Conservation (phyloP, 2,113 vertebrate species). For the Monopterus albus region DNA sequence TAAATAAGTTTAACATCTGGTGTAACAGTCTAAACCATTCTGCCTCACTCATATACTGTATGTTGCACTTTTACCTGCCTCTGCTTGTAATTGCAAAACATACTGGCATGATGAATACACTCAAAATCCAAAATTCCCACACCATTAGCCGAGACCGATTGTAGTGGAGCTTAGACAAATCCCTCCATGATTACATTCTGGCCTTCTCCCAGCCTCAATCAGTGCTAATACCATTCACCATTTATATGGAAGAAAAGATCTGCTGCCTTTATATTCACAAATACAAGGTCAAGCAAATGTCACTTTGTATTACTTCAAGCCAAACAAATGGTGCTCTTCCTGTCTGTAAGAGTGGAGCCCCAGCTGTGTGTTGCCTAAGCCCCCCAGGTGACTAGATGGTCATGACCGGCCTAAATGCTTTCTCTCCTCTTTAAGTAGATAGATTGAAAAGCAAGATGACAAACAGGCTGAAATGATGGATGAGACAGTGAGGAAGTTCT, state of each 20-base stretch:
- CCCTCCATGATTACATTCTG: slow-evolving; percentile 33
- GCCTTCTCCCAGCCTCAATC: slow-evolving; percentile 2
- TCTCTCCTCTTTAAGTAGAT: slow-evolving; percentile 37
- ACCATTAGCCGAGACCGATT: slow-evolving; percentile 1
- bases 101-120: slow-evolving; percentile 2
- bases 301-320: slow-evolving; percentile 1
- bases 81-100: background rate
- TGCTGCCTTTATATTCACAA: background rate
- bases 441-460: slow-evolving; percentile 53
- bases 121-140: background rate
- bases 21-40: too few relatives aligned
- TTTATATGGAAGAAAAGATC: background rate
- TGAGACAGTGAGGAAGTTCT: slow-evolving; percentile 50
- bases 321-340: background rate
- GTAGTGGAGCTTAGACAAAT: slow-evolving; percentile 40
- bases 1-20: too few relatives aligned
- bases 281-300: slow-evolving; percentile 25
- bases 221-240: background rate
- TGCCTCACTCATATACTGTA: too few relatives aligned
- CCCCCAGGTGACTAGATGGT: slow-evolving; percentile 39
- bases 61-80: too few relatives aligned
- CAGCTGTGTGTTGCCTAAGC: slow-evolving; percentile 16
- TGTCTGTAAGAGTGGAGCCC: background rate
- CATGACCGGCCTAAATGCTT: slow-evolving; percentile 42
- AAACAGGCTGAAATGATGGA: slow-evolving; percentile 58